Conservation (phyloP, 2,113 vertebrate genomes). For the Ginglymostoma cirratum region DNA sequence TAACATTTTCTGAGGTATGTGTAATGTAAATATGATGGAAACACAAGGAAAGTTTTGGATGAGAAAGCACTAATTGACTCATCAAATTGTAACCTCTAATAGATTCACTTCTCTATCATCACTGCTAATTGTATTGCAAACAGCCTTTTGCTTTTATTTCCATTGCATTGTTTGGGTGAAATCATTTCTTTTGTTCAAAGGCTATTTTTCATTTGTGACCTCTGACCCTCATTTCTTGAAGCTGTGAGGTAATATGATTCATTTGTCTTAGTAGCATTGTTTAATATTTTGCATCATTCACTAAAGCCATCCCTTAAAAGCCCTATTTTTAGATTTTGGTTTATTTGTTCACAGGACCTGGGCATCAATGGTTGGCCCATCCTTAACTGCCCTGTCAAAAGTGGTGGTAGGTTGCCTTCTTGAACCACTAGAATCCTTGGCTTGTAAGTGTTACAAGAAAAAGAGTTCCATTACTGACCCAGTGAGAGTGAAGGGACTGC, state of each 20-base stretch:
- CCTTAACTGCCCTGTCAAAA: no score
- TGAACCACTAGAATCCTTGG: no score
- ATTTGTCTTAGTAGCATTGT: not conserved
- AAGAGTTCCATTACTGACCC: no score
- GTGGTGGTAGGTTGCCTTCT: no score
- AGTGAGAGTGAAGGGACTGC: no score
- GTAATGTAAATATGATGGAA: not conserved
- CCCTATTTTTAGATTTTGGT: not conserved
- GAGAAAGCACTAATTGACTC: not conserved
- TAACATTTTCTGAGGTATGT: not conserved
- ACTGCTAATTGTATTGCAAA: not conserved
- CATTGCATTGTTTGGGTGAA: not conserved
- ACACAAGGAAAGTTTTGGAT: not conserved
- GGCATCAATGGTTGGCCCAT: no score
- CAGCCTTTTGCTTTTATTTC: not conserved
- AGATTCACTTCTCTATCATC: not conserved
- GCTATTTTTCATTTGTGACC: not conserved
- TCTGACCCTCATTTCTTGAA: not conserved
- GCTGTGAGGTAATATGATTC: not conserved
- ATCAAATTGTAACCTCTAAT: not conserved
- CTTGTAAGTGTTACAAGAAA: no score
- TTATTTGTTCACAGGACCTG: no score
- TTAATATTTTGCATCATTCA: not conserved
- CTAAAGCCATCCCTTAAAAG: not conserved
- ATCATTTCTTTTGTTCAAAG: not conserved